These are phyloP conservation scores for Drosophila quinaria DNA, from an alignment of 2,888 invertebrate genomes.

Conservation along the genomic window DNA sequence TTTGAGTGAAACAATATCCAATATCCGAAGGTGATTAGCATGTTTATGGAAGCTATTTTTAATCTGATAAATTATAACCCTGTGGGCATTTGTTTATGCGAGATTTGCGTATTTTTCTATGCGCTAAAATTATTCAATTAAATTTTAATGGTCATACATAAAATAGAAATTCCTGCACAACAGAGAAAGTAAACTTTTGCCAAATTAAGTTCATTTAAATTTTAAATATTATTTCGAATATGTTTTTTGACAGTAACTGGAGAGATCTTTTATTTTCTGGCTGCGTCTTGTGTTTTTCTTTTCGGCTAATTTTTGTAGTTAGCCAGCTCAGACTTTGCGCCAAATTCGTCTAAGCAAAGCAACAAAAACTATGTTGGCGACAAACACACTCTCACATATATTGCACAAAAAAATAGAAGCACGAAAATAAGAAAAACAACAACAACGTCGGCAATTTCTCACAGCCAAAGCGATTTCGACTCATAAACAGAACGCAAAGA, in stretches of 20 bases:
- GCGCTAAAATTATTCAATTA: constrained; percentile 33
- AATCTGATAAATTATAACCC: constrained; percentile 36
- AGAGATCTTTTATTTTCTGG: neutral
- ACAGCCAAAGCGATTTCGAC: constrained; percentile 61
- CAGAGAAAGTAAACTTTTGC: constrained; percentile 15
- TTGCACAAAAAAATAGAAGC: constrained; percentile 38
- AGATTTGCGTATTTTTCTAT: constrained; percentile 25
- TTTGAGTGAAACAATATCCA: constrained; percentile 42
- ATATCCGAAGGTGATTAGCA: constrained; percentile 52
- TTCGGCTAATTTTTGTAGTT: constrained; percentile 30
- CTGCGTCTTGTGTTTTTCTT: constrained; percentile 28
- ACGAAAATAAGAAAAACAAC: constrained; percentile 52
- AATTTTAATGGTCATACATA: constrained; percentile 33
- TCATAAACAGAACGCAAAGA: constrained; percentile 75
- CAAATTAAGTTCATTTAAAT: constrained; percentile 9
- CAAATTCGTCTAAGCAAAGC: constrained; percentile 39
- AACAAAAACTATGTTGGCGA: constrained; percentile 43
- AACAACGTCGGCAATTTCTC: constrained; percentile 59
- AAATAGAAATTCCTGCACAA: constrained; percentile 18
- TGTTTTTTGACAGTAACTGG: constrained; percentile 13
- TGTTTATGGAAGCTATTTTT: constrained; percentile 52
- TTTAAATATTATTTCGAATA: constrained; percentile 16
- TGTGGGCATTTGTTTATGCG: constrained; percentile 45
- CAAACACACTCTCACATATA: constrained; percentile 26
- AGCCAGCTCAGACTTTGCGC: constrained; percentile 48